A percentile compares a stretch with the other conserved stretches of the same genome.
phyloP scores from a whole-genome alignment of 2,888 invertebrate genomes.

The Lumbricus terrestris region DNA sequence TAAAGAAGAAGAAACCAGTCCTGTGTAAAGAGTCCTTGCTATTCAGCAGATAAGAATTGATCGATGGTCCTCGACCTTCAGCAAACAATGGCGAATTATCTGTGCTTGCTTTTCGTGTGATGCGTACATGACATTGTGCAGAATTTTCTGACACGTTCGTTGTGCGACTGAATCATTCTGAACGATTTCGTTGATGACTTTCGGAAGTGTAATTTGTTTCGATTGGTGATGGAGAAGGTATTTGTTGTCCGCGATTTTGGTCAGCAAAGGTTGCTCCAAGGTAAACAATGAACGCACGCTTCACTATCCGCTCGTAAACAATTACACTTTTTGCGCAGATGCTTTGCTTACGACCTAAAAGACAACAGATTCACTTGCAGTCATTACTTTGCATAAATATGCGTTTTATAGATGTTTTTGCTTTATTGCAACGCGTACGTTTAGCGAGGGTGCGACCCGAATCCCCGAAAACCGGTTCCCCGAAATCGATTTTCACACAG shows the following conservation, averaged over 20 bases:
- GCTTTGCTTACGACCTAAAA: background rate
- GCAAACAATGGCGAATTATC: background rate
- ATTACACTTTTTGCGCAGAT: background rate
- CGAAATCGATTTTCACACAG: no score
- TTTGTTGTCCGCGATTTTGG: background rate
- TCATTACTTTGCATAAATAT: background rate
- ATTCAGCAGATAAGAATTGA: background rate
- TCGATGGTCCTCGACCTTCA: background rate
- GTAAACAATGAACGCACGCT: background rate
- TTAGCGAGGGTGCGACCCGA: no score
- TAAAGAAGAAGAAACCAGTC: no score
- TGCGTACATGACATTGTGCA: background rate
- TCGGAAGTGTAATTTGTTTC: background rate
- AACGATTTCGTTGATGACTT: background rate
- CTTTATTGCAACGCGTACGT: background rate
- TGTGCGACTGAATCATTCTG: background rate
- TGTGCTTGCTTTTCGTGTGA: background rate
- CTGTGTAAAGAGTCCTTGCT: no score
- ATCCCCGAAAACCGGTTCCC: no score
- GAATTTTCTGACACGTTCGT: background rate
- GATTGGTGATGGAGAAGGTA: background rate
- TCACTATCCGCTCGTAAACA: background rate
- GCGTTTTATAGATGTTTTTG: background rate
- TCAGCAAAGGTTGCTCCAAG: background rate
- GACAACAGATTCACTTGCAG: background rate